Base-by-base conservation (phyloP, 92 coral and sea anemone genomes). In the Epizoanthus rinbou region DNA sequence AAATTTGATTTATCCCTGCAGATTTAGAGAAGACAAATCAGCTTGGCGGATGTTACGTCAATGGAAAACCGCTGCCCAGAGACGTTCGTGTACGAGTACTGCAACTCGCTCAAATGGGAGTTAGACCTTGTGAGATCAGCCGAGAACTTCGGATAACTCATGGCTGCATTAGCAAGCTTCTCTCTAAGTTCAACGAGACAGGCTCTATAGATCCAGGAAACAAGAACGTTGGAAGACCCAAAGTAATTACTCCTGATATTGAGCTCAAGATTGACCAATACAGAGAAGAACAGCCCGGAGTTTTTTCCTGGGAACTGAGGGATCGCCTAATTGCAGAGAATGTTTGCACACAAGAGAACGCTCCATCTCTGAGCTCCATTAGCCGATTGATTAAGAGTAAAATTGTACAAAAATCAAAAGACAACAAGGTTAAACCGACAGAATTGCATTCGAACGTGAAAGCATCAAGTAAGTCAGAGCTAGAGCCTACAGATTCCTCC, bases 91-190 rank as follows among this genome's bases (percentile, higher is more conserved):
- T 85, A 33, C 90, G 93, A 3, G 91, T 94, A 8, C 84, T 94
- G 63, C 86, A 90, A n/a, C 85, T 94, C 23, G 90, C 96, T n/a
- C 86, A 87, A 24, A 91, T 83, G 80, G 98, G 98, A 15, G 84
- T 94, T 7, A 93, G 96, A 21, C 98, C 94, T 2, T 94, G 98
- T 78, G 98, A 94, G 11, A 94, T 94, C 84, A 94, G 98, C 58
- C 94, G 98, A 50, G 87, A 85, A 68, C 88, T 92, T 21, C 90
- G 91, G 28, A 87, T 94, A 25, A 92, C 98, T 5, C 98, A 94
- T 68, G 98, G 98, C 7, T 94, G 98, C 75, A 88, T 94, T 31
- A 94, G 98, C 86, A 94, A 94, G 75, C 87, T 94, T 3, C 87
- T 94, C 16, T 74, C 96, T 25, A 91, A 89, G 64, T 94, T 89